These are phyloP conservation scores for Parus major DNA, from an alignment of 2,113 vertebrate genomes.

Conservation along the genomic window DNA sequence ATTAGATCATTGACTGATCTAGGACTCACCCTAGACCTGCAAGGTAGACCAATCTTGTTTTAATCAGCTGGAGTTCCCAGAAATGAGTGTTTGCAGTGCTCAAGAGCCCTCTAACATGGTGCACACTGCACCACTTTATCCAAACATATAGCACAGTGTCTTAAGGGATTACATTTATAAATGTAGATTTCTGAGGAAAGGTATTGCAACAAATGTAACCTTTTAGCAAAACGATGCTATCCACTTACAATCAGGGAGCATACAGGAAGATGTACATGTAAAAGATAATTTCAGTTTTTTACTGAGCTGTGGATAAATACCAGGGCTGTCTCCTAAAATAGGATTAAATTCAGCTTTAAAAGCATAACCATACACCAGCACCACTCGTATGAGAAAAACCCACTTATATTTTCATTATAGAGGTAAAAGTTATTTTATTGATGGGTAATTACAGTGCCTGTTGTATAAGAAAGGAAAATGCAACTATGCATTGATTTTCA, in stretches of 20 bases:
- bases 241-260: not conserved
- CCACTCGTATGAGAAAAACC: not conserved
- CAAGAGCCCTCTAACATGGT: not conserved
- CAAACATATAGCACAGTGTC: not conserved
- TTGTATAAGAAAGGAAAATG: not conserved
- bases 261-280: not conserved
- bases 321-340: not conserved
- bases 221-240: not conserved
- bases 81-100: not conserved
- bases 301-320: not conserved
- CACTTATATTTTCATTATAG: not conserved
- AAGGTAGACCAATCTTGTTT: not conserved
- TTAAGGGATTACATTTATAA: not conserved
- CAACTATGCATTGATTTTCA: not conserved
- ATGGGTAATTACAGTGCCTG: not conserved
- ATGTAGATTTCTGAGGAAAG: not conserved
- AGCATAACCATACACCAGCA: not conserved
- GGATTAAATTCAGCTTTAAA: not conserved
- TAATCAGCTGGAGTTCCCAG: not conserved
- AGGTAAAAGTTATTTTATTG: not conserved
- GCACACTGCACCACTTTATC: not conserved
- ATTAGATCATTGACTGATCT: slow-evolving; percentile 27
- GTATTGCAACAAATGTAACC: not conserved
- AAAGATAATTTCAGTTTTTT: not conserved
- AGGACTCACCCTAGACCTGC: not conserved